Evolutionary conservation across 2,888 invertebrate genomes (phyloP), one percentile per base, ranked within the genome.

Genomic region (Parnassius smintheus): DNA sequence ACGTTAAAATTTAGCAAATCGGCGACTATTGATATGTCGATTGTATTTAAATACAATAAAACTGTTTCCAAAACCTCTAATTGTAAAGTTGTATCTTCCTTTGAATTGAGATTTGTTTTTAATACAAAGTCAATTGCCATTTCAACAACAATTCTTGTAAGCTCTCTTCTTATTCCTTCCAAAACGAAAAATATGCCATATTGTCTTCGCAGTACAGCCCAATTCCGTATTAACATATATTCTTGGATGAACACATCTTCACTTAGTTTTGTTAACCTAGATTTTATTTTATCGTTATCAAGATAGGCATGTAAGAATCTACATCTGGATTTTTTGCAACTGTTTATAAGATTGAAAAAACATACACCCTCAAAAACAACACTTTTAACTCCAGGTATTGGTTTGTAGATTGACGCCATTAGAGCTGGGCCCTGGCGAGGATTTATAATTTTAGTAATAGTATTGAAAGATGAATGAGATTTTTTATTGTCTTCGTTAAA

Each of bases 221-320:
- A 76, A 3, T 53, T 66, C 1, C 79, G 70, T 12, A 84, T 11
- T 3, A 77, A 49, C 65, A 81, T 71, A 65, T 83, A 86, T 62
- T 90, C 89, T 48, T 75, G 67, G 7, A 86, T 73, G 35, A 91
- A 77, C 2, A 53, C n/a, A 1, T 74, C 67, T 8, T 83, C 75
- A 13, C 50, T 69, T 1, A 84, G 50, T 3, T 67, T n/a, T 22
- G 18, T 64, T 12, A 85, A 59, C 41, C 71, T 72, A 0, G 46
- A 44, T 45, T 51, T 66, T 1, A 87, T 61, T 2, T 70, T 66
- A 0, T 9, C 45, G 0, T 2, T 4, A 0, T 64, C 63, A 0
- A 77, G 73, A 18, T 61, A 11, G 0, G 57, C 2, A 66, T 91
- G 91, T 0, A 69, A 57, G 52, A 70, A 88, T 0, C 66, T 63